Evolutionary conservation across 2,888 invertebrate species (phyloP).

Genomic region (Drosophila diplacantha): DNA sequence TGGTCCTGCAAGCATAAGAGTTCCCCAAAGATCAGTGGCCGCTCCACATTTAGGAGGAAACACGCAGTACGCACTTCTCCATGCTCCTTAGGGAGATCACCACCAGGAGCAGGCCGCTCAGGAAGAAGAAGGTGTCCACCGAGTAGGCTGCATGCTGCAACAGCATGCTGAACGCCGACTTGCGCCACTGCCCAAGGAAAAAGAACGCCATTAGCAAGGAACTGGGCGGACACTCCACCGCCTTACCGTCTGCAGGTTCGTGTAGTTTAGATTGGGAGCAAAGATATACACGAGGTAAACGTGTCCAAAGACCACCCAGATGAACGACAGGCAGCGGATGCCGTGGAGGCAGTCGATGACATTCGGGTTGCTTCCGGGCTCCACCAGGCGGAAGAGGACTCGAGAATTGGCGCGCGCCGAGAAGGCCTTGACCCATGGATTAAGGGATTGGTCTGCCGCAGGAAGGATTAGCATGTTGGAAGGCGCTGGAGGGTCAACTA

Average conservation of each 20-base stretch:
- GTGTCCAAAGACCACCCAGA: slow-evolving; percentile 77
- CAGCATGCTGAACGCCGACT: slow-evolving; percentile 53
- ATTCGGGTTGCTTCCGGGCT: slow-evolving; percentile 51
- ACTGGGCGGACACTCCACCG: not conserved
- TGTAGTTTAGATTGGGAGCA: slow-evolving; percentile 47
- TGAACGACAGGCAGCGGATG: slow-evolving; percentile 74
- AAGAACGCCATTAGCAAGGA: not conserved
- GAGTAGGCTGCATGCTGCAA: slow-evolving; percentile 77
- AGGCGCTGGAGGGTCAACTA: not conserved
- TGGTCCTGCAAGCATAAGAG: slow-evolving; percentile 18
- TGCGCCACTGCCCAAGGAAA: slow-evolving; percentile 41
- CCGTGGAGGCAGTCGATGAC: slow-evolving; percentile 75
- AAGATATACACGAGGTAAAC: slow-evolving; percentile 39
- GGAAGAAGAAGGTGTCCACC: slow-evolving; percentile 81
- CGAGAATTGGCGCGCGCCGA: slow-evolving; percentile 61
- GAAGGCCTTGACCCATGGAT: slow-evolving; percentile 49
- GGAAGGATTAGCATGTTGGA: not conserved
- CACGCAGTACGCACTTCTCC: slow-evolving; percentile 47
- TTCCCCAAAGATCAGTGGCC: not conserved
- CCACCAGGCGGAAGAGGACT: slow-evolving; percentile 49
- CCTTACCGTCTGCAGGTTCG: slow-evolving; percentile 46
- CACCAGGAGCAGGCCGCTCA: slow-evolving; percentile 80
- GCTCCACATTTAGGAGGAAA: accelerated
- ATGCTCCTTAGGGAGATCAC: slow-evolving; percentile 55
- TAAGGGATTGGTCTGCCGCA: not conserved